Percentiles rank a stretch among this genome's conserved stretches.
Conservation (phyloP, 37 sponge, comb jelly and placozoan genomes). For the Oscarella lobularis region DNA sequence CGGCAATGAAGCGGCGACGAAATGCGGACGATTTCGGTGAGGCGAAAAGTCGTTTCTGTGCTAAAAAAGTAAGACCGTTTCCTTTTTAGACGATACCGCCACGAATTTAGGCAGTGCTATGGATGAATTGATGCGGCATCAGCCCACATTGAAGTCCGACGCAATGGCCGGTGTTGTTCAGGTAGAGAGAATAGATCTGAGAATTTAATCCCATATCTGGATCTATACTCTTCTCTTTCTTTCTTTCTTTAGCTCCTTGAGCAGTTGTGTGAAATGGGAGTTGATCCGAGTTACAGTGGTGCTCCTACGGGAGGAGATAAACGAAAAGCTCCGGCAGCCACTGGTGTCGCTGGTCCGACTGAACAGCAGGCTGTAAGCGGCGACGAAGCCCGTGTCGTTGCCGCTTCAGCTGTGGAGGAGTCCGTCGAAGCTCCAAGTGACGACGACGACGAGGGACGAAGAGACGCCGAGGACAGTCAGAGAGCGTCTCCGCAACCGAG, state of each 20-base stretch:
- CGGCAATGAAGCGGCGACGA: slow-evolving; percentile 84
- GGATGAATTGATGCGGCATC: slow-evolving; percentile 97
- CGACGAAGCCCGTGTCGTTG: too few relatives aligned
- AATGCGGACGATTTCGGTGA: slow-evolving; percentile 45
- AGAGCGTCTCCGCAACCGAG: background rate
- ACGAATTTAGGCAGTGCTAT: slow-evolving; percentile 79
- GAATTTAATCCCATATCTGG: too few relatives aligned
- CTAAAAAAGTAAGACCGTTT: too few relatives aligned
- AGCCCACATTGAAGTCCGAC: slow-evolving; percentile 63
- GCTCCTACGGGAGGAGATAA: background rate
- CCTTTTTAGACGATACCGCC: slow-evolving; percentile 54
- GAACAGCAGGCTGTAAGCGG: too few relatives aligned
- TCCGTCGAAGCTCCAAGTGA: too few relatives aligned
- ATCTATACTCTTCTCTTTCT: too few relatives aligned
- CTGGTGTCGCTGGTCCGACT: background rate
- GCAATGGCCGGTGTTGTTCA: slow-evolving; percentile 73
- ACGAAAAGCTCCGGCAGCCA: too few relatives aligned
- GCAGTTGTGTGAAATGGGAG: slow-evolving; percentile 37
- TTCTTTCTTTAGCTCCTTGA: slow-evolving; percentile 45
- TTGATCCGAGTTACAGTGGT: background rate
- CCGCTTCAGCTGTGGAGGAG: too few relatives aligned
- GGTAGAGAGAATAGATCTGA: too few relatives aligned
- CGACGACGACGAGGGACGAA: background rate
- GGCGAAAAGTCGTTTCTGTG: too few relatives aligned
- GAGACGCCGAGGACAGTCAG: background rate